Evolutionary conservation across 2,888 invertebrate species (phyloP).

Genomic region (Meloe dianella): DNA sequence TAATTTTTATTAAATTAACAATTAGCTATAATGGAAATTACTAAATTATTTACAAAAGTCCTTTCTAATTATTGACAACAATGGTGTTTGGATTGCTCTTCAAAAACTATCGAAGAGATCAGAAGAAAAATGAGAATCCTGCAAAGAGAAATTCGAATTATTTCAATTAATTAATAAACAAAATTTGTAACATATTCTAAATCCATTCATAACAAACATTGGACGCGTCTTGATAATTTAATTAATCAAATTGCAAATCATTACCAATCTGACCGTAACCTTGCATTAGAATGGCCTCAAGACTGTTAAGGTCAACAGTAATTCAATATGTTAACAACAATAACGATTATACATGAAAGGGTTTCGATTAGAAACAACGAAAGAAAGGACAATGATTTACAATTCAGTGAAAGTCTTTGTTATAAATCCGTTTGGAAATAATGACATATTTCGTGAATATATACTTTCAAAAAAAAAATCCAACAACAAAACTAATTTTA

Average conservation of each 20-base stretch:
- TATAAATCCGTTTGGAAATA: neutral
- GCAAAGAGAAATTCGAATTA: neutral
- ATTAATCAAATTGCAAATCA: neutral
- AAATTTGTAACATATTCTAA: too few species aligned
- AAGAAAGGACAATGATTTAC: neutral
- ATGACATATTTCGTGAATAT: neutral
- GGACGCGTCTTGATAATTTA: neutral
- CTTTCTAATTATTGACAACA: neutral
- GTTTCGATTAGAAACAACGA: neutral
- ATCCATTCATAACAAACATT: neutral
- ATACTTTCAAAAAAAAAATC: neutral
- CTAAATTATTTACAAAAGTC: conserved; percentile 2
- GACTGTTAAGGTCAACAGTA: neutral
- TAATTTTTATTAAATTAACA: conserved; percentile 6
- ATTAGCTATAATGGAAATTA: neutral
- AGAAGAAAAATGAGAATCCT: neutral
- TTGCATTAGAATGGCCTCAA: neutral
- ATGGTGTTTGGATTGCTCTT: neutral
- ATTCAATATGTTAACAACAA: neutral
- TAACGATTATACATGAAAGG: neutral
- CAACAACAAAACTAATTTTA: neutral
- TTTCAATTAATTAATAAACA: neutral
- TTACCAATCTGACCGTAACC: neutral
- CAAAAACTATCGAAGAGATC: neutral
- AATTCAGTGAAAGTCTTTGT: conserved; percentile 5